Conservation (phyloP, 2,888 invertebrate species). For the Caenorhabditis doughertyi region DNA sequence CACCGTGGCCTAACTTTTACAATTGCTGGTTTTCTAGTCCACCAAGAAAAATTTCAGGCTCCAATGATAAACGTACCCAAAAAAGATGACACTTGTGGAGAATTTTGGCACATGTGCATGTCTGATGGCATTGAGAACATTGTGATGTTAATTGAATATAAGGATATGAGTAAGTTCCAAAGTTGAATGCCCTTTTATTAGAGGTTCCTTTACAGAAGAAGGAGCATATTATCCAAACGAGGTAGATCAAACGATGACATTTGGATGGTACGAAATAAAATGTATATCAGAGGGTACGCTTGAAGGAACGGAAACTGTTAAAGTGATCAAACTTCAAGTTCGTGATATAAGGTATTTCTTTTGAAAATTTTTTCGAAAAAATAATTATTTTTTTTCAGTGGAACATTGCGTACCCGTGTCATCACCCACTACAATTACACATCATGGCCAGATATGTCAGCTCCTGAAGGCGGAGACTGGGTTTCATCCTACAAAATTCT, state of each 20-base stretch:
- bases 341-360: too few species aligned
- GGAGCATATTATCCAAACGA: neutral
- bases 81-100: neutral
- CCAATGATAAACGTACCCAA: neutral
- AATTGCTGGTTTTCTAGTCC: neutral
- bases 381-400: neutral
- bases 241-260: neutral
- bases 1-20: neutral
- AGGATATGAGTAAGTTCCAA: neutral
- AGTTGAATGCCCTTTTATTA: neutral
- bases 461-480: neutral
- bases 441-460: neutral
- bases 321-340: neutral
- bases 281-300: neutral
- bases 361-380: too few species aligned
- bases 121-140: neutral
- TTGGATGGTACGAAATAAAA: neutral
- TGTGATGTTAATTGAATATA: constrained; percentile 1
- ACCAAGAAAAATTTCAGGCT: neutral
- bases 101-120: constrained; percentile 6
- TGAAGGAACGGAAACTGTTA: too few species aligned
- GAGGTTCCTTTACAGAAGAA: neutral
- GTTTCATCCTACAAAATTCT: neutral
- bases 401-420: neutral
- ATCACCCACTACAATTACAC: neutral